These are phyloP conservation scores for Tragelaphus buxtoni DNA, from an alignment of 2,113 vertebrate species.

Conservation along the genomic window DNA sequence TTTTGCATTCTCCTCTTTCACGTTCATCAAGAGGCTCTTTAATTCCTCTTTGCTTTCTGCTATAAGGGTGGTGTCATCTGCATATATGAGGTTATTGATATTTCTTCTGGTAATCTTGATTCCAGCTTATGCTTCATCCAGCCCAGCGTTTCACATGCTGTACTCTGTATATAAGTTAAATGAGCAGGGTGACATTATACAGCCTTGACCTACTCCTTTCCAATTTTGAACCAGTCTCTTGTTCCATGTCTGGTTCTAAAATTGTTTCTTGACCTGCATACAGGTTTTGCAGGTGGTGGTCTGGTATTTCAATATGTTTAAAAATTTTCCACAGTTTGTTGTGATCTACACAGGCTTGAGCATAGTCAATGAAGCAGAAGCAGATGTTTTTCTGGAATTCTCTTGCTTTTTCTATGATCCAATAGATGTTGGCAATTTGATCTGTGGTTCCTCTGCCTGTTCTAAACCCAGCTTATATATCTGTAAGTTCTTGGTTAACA, in stretches of 20 bases:
- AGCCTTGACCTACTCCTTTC: neutral
- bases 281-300: rapidly evolving
- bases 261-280: neutral
- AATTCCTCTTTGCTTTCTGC: neutral
- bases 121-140: neutral
- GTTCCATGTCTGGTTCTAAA: neutral
- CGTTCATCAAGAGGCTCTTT: neutral
- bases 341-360: neutral
- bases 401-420: neutral
- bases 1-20: neutral
- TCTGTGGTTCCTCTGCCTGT: neutral
- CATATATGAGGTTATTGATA: neutral
- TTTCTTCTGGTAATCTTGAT: neutral
- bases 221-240: neutral
- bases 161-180: neutral
- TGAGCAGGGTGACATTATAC: neutral
- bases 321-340: neutral
- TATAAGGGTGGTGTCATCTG: neutral
- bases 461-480: neutral
- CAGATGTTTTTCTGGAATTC: neutral
- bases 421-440: neutral
- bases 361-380: neutral
- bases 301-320: neutral
- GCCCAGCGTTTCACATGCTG: neutral
- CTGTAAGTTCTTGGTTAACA: neutral